Conservation (phyloP, 2,888 invertebrate species). For the Hedychridium roseum region DNA sequence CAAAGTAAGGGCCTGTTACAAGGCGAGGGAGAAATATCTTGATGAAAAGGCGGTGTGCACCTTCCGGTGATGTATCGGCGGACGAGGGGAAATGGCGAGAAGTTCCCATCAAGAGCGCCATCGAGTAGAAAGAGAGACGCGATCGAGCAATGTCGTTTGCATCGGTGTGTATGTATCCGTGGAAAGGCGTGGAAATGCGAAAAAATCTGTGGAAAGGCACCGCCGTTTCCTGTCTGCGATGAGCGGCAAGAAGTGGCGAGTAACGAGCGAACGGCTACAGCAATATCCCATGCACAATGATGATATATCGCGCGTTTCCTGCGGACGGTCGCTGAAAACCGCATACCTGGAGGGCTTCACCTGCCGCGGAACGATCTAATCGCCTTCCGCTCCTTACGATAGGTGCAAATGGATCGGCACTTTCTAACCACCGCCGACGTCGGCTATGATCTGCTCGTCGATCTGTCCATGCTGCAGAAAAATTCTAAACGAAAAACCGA, state of each 20-base stretch:
- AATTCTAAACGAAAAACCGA: too few relatives aligned
- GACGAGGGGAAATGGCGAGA: conserved; percentile 6
- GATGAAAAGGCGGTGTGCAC: conserved; percentile 11
- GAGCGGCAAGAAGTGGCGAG: conserved; percentile 26
- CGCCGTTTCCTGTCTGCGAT: conserved; percentile 31
- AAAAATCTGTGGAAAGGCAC: conserved; percentile 27
- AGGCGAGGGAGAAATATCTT: conserved; percentile 2
- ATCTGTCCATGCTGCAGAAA: too few relatives aligned
- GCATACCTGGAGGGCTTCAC: conserved; percentile 5
- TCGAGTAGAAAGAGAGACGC: conserved; percentile 15
- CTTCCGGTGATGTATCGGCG: conserved; percentile 6
- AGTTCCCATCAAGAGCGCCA: conserved; percentile 11
- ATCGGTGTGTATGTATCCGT: too few relatives aligned
- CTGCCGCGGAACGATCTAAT: conserved; percentile 38
- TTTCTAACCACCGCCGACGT: conserved; percentile 48
- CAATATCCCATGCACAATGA: conserved; percentile 22
- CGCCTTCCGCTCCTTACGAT: conserved; percentile 38
- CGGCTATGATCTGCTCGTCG: too few relatives aligned
- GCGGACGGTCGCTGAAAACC: conserved; percentile 26
- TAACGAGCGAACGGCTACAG: conserved; percentile 12
- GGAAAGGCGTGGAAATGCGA: conserved; percentile 3
- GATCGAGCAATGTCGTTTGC: conserved; percentile 10
- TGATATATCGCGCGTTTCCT: conserved; percentile 30
- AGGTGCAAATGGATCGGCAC: conserved; percentile 41
- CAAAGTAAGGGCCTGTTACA: too few relatives aligned